phyloP scores from a whole-genome alignment of 2,797 vertebrate species.

The Myotis myotis region DNA sequence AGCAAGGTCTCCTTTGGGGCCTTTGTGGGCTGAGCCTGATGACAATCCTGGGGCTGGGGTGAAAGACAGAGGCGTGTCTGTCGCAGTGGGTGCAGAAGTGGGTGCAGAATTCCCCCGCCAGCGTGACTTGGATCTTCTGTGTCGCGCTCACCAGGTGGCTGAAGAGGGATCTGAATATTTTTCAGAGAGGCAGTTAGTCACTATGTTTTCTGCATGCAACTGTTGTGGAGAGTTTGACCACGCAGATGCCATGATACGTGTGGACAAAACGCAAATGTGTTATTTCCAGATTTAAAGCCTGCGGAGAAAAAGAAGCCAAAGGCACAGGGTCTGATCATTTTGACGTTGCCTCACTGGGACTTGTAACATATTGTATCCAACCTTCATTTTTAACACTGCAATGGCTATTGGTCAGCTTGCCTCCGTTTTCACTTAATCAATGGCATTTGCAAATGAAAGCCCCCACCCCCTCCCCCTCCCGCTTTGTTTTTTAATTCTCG shows the following conservation, averaged over 20 bases:
- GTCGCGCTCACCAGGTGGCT: slow-evolving; percentile 96
- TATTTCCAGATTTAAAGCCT: slow-evolving; percentile 99
- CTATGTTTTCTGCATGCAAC: slow-evolving; percentile 95
- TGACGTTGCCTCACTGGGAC: slow-evolving; percentile 84
- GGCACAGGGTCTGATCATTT: slow-evolving; percentile 87
- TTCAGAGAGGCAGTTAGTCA: slow-evolving; percentile 96
- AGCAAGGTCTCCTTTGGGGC: not conserved
- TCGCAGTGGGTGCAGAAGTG: slow-evolving; percentile 96
- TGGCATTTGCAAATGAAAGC: slow-evolving; percentile 84
- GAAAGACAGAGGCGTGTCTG: slow-evolving; percentile 96
- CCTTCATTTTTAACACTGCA: slow-evolving; percentile 85
- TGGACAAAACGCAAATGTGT: slow-evolving; percentile 99
- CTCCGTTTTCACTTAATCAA: slow-evolving; percentile 78
- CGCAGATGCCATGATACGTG: slow-evolving; percentile 98
- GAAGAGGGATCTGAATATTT: slow-evolving; percentile 99
- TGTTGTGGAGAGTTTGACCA: slow-evolving; percentile 86
- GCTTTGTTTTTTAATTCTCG: slow-evolving; percentile 61
- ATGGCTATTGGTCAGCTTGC: slow-evolving; percentile 86
- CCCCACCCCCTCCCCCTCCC: slow-evolving; percentile 48
- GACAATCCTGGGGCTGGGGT: not conserved
- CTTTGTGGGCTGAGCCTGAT: not conserved
- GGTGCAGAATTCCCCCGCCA: slow-evolving; percentile 97
- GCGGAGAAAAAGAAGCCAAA: slow-evolving; percentile 97
- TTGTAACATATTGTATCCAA: slow-evolving; percentile 87
- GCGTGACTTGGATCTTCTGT: slow-evolving; percentile 96